These are phyloP conservation scores for Coenonympha arcania DNA, from an alignment of 2,888 invertebrate species.

Conservation along the genomic window DNA sequence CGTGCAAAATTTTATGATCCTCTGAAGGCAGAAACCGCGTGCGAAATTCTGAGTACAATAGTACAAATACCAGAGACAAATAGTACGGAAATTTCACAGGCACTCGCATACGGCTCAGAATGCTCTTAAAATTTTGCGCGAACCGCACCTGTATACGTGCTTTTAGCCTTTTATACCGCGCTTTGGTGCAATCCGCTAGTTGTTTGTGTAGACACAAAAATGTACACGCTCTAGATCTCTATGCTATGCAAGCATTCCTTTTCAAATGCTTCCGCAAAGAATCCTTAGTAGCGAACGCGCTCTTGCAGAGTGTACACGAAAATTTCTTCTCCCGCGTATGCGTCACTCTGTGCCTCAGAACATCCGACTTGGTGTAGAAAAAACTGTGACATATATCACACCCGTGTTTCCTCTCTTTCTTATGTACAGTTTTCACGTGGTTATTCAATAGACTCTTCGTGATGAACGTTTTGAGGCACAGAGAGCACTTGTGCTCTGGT, in stretches of 20 bases:
- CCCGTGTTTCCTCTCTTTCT: slow-evolving; percentile 54
- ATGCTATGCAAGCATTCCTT: slow-evolving; percentile 29
- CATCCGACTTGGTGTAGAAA: slow-evolving; percentile 58
- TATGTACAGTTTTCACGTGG: slow-evolving; percentile 56
- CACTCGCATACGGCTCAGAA: too few species aligned
- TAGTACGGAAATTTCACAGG: too few species aligned
- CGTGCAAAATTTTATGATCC: too few species aligned
- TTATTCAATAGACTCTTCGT: slow-evolving; percentile 56
- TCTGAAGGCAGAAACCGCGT: too few species aligned
- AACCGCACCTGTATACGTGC: too few species aligned
- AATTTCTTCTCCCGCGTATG: slow-evolving; percentile 57
- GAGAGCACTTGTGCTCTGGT: slow-evolving; percentile 47
- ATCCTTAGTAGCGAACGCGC: slow-evolving; percentile 52
- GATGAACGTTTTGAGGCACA: slow-evolving; percentile 52
- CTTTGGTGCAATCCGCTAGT: too few species aligned
- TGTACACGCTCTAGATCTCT: not conserved
- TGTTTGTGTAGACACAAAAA: too few species aligned
- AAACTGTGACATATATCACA: slow-evolving; percentile 54
- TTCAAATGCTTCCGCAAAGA: slow-evolving; percentile 55
- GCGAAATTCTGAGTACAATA: too few species aligned
- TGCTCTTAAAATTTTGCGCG: too few species aligned
- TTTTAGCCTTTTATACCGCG: too few species aligned
- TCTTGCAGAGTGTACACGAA: slow-evolving; percentile 45
- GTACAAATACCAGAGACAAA: too few species aligned
- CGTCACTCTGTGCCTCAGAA: slow-evolving; percentile 48